Conservation (phyloP, 2,113 vertebrate species). For the Glaucomys volans region DNA sequence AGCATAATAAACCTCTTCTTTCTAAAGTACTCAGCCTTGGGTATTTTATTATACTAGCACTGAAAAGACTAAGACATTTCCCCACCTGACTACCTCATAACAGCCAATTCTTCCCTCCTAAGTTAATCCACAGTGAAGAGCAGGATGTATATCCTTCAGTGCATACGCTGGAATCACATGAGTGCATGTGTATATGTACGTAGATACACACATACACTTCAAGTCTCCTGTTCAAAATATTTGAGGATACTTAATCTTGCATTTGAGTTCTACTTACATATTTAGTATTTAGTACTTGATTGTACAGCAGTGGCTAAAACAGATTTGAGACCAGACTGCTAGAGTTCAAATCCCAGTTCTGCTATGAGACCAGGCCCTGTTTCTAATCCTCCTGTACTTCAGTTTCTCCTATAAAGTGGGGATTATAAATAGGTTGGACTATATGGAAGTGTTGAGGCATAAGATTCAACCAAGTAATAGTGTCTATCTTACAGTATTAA, state of each 20-base stretch:
- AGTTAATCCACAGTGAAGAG: not conserved
- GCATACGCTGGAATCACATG: not conserved
- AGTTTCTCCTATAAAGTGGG: not conserved
- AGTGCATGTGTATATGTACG: not conserved
- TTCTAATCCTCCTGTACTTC: not conserved
- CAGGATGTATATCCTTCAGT: not conserved
- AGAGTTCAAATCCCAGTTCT: slow-evolving; percentile 25
- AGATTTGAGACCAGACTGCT: not conserved
- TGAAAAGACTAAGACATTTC: not conserved
- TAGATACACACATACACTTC: not conserved
- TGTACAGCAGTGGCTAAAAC: not conserved
- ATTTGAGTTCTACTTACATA: not conserved
- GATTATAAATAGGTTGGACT: not conserved
- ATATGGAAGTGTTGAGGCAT: not conserved
- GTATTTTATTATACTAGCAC: not conserved
- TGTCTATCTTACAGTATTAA: not conserved
- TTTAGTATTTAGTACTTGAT: not conserved
- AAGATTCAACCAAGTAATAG: not conserved
- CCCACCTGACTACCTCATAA: not conserved
- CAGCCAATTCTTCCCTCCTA: not conserved
- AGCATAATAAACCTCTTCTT: not conserved
- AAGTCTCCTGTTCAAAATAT: not conserved
- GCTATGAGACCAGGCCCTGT: not conserved
- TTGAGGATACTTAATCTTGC: not conserved
- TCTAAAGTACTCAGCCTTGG: not conserved